Conservation (phyloP, 2,113 vertebrate genomes). For the Sphaerodactylus townsendi region DNA sequence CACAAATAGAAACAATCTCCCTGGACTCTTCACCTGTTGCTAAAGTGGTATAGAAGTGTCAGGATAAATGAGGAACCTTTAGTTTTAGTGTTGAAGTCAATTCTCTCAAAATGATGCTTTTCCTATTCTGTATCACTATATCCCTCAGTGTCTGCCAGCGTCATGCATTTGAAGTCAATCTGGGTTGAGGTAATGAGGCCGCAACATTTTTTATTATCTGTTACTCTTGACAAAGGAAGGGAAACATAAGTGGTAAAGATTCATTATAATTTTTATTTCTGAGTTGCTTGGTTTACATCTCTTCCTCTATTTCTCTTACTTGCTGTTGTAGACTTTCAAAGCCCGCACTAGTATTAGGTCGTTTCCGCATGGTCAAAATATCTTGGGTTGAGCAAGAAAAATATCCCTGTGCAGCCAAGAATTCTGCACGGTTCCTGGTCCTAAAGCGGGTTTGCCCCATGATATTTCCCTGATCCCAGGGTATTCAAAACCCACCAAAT, state of each 20-base stretch:
- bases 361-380: too few relatives aligned
- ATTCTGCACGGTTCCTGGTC: too few relatives aligned
- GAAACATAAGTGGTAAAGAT: background rate
- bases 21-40: background rate
- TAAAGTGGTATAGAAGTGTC: background rate
- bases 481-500: too few relatives aligned
- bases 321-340: background rate
- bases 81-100: background rate
- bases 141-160: background rate
- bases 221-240: background rate
- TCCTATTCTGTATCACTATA: background rate
- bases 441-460: too few relatives aligned
- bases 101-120: background rate
- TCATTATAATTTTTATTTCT: background rate
- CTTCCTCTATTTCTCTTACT: background rate
- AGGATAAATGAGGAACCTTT: background rate
- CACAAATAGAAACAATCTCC: background rate
- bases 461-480: too few relatives aligned
- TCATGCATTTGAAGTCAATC: background rate
- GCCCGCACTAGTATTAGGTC: background rate
- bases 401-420: too few relatives aligned
- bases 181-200: constrained; percentile 1
- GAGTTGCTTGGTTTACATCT: background rate
- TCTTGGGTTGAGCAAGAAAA: too few relatives aligned
- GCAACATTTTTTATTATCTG: constrained; percentile 10